Base-by-base conservation (phyloP, 2,113 vertebrate species). In the Cygnus buccinator region DNA sequence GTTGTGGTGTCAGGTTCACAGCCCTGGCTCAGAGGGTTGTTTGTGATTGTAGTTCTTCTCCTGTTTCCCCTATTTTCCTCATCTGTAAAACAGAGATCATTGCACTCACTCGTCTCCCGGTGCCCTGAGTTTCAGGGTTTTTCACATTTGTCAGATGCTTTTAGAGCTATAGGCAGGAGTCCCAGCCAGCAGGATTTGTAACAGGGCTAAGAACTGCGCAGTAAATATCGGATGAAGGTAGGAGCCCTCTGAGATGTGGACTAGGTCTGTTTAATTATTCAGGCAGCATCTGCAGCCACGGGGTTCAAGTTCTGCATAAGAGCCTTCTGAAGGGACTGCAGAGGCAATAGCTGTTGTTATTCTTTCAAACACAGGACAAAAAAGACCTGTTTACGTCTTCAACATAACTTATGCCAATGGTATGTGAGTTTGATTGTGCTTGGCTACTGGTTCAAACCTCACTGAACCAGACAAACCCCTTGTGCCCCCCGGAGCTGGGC, bases 241-340 rank as follows among this genome's bases (percentile, higher is more conserved):
- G 58, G 35, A 90, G 18, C 20, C 35, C 59, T 80, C 63, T 73
- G 67, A 81, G 82, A n/a, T 29, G 35, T 1, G 33, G 26, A 55
- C 39, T 19, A 57, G 28, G 15, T 86, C 91, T 95, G 44, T 70
- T 94, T 33, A 58, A 65, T 84, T 65, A 81, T 93, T 95, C 84
- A 78, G 17, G 41, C 46, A 67, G 13, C 52, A 78, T 16, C 52
- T n/a, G 31, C 37, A n/a, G 62, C 74, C 66, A n/a, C 70, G 61
- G 54, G 84, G 70, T 81, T 84, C 1, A 2, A 67, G n/a, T 71
- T 87, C 46, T 95, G 55, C 44, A 23, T 1, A 71, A 61, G 33
- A 18, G 13, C 68, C 55, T 82, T 84, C 73, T 77, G 68, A 93
- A 87, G n/a, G 55, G 57, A 43, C 75, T 85, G 73, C 57, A 75